Base-by-base conservation (phyloP, 2,888 invertebrate species). In the Caenorhabditis plicata region DNA sequence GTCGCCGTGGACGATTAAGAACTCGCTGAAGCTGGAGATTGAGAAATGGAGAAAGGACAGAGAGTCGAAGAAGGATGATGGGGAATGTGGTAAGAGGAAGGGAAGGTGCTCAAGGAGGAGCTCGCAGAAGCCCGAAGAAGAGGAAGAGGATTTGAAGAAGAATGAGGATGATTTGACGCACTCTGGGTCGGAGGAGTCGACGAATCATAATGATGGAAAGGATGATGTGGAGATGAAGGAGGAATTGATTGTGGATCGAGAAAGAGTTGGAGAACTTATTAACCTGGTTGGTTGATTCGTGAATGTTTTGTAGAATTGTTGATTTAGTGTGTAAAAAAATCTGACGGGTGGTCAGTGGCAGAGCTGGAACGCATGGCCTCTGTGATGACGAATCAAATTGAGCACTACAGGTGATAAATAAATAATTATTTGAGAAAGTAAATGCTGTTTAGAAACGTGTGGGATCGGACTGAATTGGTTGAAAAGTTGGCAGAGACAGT, bases 361-460 rank as follows among this genome's bases (percentile, higher is more conserved):
- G 71, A 74, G 20, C 33, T 78, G 33, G 78, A 78, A 50, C 45
- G 64, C 26, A 55, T 78, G 15, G 69, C 77, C 7, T 75, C 72
- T 2, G 64, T 61, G 17, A 42, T 78, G 15, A 45, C 64, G 11
- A 71, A 74, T 27, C 32, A 51, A n/a, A 71, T 78, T 26, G 68
- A 75, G 22, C 42, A 50, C 23, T 68, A 47, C 52, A 52, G 61
- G 64, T 63, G 29, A 43, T 3, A 29, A 26, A 32, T 15, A 23
- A 27, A 25, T 19, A 13, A 39, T n/a, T 7, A 20, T 26, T 11
- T 15, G 7, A 22, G 8, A 17, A n/a, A n/a, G n/a, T n/a, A n/a
- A n/a, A n/a, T n/a, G n/a, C 2, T 32, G 39, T 60, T 36, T 50
- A 61, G 60, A 22, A 31, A 61, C 19, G 43, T 41, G 15, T 61